These are phyloP conservation scores for Dinomys branickii DNA, from an alignment of 2,113 vertebrate genomes.

Conservation along the genomic window DNA sequence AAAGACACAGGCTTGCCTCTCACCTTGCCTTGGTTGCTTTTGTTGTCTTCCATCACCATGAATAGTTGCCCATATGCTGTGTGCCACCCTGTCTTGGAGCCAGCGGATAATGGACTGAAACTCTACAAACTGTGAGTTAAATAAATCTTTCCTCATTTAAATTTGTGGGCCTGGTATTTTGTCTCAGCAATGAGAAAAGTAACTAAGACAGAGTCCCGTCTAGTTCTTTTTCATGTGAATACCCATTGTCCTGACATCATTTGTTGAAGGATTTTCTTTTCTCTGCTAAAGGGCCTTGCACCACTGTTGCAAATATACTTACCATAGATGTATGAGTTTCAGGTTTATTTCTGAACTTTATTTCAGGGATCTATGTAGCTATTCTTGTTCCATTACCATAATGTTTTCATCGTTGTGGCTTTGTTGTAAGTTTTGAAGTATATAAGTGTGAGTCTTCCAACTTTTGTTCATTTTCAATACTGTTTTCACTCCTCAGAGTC, in stretches of 20 bases:
- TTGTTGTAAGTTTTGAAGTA: conserved; percentile 28
- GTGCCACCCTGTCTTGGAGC: neutral
- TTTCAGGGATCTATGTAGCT: neutral
- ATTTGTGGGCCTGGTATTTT: neutral
- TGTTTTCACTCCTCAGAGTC: neutral
- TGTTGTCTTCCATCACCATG: neutral
- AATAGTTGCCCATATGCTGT: neutral
- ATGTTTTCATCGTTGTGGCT: conserved; percentile 14
- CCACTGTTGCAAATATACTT: neutral
- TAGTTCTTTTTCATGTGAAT: neutral
- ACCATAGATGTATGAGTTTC: neutral
- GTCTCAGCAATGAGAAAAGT: neutral
- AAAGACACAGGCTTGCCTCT: too few species aligned
- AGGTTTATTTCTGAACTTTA: conserved; percentile 20
- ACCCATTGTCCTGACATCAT: neutral
- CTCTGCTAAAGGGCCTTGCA: neutral
- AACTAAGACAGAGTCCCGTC: neutral
- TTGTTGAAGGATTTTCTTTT: neutral
- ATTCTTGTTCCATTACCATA: neutral
- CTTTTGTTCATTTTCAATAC: neutral
- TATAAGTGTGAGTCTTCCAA: neutral
- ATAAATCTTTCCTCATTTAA: neutral
- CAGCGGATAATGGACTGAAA: neutral
- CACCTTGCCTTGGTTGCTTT: too few species aligned
- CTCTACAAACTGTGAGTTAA: neutral